These are phyloP conservation scores for Yponomeuta evonymella DNA, from an alignment of 2,888 invertebrate genomes.

Conservation along the genomic window DNA sequence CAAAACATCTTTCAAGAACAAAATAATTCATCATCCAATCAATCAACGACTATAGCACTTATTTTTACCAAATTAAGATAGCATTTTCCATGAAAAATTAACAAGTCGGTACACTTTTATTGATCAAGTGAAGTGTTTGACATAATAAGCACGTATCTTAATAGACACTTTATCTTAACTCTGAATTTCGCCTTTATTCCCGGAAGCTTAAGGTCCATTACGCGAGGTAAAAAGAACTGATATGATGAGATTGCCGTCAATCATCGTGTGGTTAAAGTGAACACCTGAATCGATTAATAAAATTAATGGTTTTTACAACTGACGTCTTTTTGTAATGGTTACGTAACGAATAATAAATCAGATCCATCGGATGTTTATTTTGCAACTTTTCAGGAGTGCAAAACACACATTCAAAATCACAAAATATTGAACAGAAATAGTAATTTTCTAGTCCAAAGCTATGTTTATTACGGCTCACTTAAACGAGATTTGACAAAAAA, in stretches of 20 bases:
- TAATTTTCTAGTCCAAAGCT: too few relatives aligned
- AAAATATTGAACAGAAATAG: too few relatives aligned
- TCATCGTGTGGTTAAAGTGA: background rate
- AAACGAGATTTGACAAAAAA: too few relatives aligned
- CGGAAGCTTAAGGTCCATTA: background rate
- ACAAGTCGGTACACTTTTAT: background rate
- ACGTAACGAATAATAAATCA: too few relatives aligned
- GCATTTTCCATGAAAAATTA: background rate
- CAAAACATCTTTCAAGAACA: too few relatives aligned
- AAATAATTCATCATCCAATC: background rate
- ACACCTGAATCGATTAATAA: conserved; percentile 8
- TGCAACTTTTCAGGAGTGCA: too few relatives aligned
- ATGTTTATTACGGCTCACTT: too few relatives aligned
- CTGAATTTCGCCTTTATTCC: background rate
- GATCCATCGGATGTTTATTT: too few relatives aligned
- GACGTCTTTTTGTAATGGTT: background rate
- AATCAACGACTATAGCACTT: background rate
- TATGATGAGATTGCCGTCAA: conserved; percentile 1
- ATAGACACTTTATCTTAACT: background rate
- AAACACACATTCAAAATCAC: too few relatives aligned
- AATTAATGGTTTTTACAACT: background rate
- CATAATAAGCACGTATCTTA: background rate
- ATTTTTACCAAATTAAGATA: background rate
- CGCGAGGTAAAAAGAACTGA: background rate
- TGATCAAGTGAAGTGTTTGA: background rate